These are phyloP conservation scores for Phoxinus phoxinus DNA, from an alignment of 2,113 vertebrate species.

Conservation along the genomic window DNA sequence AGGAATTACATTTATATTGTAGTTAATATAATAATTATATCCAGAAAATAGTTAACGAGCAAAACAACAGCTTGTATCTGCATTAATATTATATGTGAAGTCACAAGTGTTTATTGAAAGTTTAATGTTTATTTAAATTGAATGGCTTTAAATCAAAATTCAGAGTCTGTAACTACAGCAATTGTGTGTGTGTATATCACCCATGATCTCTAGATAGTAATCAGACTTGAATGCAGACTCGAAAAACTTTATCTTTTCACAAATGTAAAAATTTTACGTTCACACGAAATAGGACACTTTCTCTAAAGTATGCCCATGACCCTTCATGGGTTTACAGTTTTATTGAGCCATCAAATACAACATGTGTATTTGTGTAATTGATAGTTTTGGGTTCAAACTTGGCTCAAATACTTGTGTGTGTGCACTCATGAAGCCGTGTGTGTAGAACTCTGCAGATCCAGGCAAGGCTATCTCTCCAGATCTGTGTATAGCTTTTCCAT, in stretches of 20 bases:
- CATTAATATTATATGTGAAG: no score
- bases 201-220: no score
- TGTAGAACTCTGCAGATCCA: neutral
- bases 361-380: neutral
- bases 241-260: neutral
- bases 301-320: neutral
- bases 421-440: neutral
- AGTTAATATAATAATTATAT: neutral
- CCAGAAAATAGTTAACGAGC: no score
- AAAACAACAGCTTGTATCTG: no score
- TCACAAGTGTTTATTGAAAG: no score
- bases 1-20: neutral
- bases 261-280: neutral
- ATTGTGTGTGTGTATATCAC: no score
- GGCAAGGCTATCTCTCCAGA: constrained; percentile 37
- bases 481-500: constrained; percentile 48
- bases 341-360: neutral
- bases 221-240: neutral
- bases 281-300: neutral
- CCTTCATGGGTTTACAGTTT: neutral
- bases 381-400: neutral
- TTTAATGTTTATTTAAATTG: no score
- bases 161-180: no score
- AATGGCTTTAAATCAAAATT: no score
- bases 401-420: constrained; percentile 3